phyloP scores from a whole-genome alignment of 53 echinoderm and acorn worm genomes.

The Mesocentrotus franciscanus region DNA sequence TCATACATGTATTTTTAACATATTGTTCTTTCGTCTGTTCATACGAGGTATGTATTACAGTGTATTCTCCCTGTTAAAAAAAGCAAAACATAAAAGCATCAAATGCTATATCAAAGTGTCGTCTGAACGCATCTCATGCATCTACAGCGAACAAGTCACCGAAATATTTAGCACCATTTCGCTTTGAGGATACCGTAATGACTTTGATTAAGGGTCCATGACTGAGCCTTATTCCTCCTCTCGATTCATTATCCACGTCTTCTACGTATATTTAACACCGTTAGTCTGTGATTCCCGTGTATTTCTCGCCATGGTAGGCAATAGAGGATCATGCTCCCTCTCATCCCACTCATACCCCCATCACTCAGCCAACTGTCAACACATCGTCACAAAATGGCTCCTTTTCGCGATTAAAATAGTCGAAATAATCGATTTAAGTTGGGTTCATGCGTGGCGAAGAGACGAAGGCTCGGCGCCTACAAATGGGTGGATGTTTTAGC shows the following conservation, averaged over 20 bases:
- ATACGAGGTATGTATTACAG: neutral
- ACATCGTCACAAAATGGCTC: conserved; percentile 25
- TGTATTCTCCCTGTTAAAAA: neutral
- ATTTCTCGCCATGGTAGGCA: neutral
- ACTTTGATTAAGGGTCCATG: neutral
- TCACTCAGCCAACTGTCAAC: conserved; percentile 12
- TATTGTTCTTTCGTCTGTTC: neutral
- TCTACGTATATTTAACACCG: conserved; percentile 29
- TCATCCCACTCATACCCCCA: neutral
- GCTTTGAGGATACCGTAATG: neutral
- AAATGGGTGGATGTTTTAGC: neutral
- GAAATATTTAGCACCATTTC: conserved; percentile 13
- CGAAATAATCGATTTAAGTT: conserved; percentile 39
- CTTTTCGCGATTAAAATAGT: neutral
- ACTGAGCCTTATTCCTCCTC: neutral
- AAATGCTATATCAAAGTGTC: neutral
- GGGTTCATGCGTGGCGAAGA: neutral
- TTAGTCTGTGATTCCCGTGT: neutral
- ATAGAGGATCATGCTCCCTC: neutral
- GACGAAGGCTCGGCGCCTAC: neutral
- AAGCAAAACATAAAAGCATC: neutral
- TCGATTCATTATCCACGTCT: neutral
- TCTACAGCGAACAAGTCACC: neutral
- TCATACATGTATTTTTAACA: neutral
- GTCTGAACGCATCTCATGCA: neutral